These are phyloP conservation scores for Cerastoderma edule DNA, from an alignment of 2,888 invertebrate species.

Conservation along the genomic window DNA sequence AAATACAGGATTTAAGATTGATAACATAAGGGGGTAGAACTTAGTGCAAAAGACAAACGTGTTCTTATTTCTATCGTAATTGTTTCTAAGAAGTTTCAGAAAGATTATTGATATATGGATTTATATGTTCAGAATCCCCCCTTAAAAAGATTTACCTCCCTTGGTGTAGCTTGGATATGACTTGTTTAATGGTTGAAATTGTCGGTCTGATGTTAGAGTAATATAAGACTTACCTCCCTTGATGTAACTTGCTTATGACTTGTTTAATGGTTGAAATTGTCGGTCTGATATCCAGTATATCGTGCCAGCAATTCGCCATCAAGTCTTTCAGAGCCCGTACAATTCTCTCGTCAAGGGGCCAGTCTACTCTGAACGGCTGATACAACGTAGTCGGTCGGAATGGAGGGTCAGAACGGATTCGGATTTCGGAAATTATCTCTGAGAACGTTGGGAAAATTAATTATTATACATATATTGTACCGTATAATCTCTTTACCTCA, in stretches of 20 bases:
- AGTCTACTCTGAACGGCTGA: neutral
- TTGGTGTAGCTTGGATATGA: conserved; percentile 30
- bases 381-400: conserved; percentile 58
- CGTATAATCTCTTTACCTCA: no score
- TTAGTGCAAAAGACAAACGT: neutral
- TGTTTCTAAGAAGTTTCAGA: no score
- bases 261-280: conserved; percentile 60
- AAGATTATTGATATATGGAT: no score
- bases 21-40: neutral
- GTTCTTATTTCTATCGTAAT: neutral
- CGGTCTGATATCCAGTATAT: conserved; percentile 65
- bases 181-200: conserved; percentile 58
- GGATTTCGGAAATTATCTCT: conserved; percentile 65
- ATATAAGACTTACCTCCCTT: no score
- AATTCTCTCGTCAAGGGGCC: conserved; percentile 19
- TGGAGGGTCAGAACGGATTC: conserved; percentile 44
- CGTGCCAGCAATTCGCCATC: conserved; percentile 68
- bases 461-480: neutral
- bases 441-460: conserved; percentile 21
- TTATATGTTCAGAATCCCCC: no score
- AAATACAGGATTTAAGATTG: no score
- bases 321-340: conserved; percentile 33
- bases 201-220: conserved; percentile 65
- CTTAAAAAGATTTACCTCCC: no score
- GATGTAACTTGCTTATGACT: conserved; percentile 28